Percentiles rank a stretch among this genome's conserved stretches.
These are phyloP conservation scores for Disparrhopalites patrizii DNA, from an alignment of 2,888 invertebrate genomes.

Conservation along the genomic window DNA sequence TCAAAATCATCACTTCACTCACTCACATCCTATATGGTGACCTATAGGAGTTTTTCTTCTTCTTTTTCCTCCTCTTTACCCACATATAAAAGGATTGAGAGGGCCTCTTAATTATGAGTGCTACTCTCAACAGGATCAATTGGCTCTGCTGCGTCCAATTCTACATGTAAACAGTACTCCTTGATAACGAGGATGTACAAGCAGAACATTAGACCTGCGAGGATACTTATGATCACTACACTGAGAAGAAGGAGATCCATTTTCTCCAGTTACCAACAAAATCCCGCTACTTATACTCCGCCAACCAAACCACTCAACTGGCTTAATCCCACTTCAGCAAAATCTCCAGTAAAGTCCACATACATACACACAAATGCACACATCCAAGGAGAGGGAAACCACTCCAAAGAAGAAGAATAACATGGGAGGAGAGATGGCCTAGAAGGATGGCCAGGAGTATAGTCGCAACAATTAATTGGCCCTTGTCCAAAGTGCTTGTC, in stretches of 20 bases:
- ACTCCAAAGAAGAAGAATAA: too few species aligned
- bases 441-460: too few species aligned
- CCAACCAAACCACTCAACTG: too few species aligned
- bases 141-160: conserved; percentile 24
- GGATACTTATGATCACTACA: conserved; percentile 46
- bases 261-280: conserved; percentile 3
- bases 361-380: too few species aligned
- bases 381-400: too few species aligned
- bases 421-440: too few species aligned
- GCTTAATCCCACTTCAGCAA: too few species aligned
- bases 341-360: too few species aligned
- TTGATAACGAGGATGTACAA: conserved; percentile 45
- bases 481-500: too few species aligned
- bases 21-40: too few species aligned
- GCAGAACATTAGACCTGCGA: conserved; percentile 46
- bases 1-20: background rate
- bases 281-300: background rate
- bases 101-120: conserved; percentile 21
- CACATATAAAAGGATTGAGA: conserved; percentile 9
- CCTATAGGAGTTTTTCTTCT: background rate
- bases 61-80: too few species aligned
- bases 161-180: conserved; percentile 44
- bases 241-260: conserved; percentile 48
- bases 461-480: too few species aligned
- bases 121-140: conserved; percentile 28